A percentile compares a stretch with the other conserved stretches of the same genome.
Conservation (phyloP, 2,797 vertebrate species). For the Pitangus sulphuratus region DNA sequence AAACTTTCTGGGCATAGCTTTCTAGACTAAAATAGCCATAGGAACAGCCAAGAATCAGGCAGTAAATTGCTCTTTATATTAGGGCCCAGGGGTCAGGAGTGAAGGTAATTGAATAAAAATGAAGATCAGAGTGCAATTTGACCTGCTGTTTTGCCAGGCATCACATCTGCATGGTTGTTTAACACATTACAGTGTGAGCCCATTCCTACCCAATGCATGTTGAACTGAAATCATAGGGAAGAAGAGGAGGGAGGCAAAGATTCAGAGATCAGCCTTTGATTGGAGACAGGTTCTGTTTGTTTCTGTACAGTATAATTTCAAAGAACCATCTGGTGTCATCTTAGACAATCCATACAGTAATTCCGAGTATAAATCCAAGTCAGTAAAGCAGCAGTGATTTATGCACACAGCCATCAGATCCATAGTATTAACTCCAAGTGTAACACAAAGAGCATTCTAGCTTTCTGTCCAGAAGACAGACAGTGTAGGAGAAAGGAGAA, state of each 20-base stretch:
- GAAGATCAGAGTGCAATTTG: neutral
- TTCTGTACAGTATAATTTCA: neutral
- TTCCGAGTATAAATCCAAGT: neutral
- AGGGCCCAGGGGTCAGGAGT: neutral
- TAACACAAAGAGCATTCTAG: neutral
- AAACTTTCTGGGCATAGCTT: rapidly evolving
- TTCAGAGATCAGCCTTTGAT: neutral
- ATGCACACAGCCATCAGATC: neutral
- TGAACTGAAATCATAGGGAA: neutral
- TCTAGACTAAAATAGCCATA: neutral
- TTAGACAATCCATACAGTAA: neutral
- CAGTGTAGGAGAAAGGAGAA: neutral
- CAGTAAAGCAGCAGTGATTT: neutral
- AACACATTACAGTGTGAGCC: neutral
- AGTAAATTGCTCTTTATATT: neutral
- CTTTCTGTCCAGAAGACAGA: neutral
- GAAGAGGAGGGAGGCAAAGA: neutral
- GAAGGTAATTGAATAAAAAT: neutral
- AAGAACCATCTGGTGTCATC: neutral
- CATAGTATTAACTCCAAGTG: neutral
- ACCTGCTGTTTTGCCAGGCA: neutral
- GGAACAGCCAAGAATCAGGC: neutral
- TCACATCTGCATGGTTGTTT: neutral
- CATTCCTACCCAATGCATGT: rapidly evolving
- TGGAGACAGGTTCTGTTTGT: neutral